phyloP scores from a whole-genome alignment of 2,888 invertebrate genomes.

The Drosophila peninsularis region DNA sequence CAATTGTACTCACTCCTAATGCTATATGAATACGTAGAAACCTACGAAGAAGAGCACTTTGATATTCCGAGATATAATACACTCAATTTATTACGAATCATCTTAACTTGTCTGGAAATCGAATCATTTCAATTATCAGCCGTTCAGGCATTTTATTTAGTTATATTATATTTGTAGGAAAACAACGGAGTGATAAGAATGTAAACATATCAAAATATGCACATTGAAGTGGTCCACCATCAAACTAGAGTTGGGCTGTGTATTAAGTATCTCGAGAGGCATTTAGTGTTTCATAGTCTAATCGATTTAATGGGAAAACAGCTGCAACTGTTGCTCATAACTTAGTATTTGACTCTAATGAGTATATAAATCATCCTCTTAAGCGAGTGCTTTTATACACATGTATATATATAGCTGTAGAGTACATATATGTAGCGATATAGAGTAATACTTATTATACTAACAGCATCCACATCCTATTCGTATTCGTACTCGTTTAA shows the following conservation, averaged over 20 bases:
- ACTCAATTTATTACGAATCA: constrained; percentile 1
- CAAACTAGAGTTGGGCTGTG: neutral
- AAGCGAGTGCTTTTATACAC: neutral
- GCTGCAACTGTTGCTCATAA: constrained; percentile 28
- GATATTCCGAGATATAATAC: neutral
- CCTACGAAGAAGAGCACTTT: constrained; percentile 1
- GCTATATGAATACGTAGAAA: neutral
- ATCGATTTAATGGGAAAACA: constrained; percentile 21
- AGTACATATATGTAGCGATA: neutral
- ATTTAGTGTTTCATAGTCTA: neutral
- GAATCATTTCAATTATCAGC: neutral
- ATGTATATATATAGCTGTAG: neutral
- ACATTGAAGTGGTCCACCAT: neutral
- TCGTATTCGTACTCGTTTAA: constrained; percentile 5
- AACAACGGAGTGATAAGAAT: constrained; percentile 2
- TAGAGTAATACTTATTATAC: constrained; percentile 3
- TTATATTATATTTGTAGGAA: neutral
- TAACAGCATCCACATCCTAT: constrained; percentile 11
- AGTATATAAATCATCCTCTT: constrained; percentile 30
- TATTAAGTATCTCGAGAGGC: neutral
- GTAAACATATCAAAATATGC: neutral
- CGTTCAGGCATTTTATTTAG: neutral
- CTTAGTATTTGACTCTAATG: constrained; percentile 35
- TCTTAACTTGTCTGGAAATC: neutral
- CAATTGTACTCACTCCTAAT: neutral